Evolutionary conservation across 30 jellyfish, hydroid and myxozoan genomes (phyloP), one percentile per base, ranked within the genome.

Genomic region (Phacellophora camtschatica): DNA sequence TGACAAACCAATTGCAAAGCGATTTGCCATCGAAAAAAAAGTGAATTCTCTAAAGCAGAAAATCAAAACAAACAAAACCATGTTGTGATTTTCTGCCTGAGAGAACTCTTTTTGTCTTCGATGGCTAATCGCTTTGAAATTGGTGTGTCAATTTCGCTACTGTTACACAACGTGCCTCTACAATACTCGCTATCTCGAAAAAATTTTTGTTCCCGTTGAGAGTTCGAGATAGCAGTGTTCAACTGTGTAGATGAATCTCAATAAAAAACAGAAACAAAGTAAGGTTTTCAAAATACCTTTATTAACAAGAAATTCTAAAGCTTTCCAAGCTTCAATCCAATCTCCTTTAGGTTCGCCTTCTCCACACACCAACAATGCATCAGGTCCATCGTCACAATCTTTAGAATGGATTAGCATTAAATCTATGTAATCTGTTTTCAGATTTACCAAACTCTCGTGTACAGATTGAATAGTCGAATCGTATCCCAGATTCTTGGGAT

Each of bases 321-420:
- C 96, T 41, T 55, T 68, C 96, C 96, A 87, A 9, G 96, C 46
- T 32, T 87, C 96, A 1, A 24, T 42, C 96, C 96, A 87, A 23
- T 68, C 76, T 75, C 89, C 96, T 35, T 77, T 59, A 16, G 88
- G 88, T 30, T 72, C 83, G 6, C 89, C 96, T 31, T 59, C 78
- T 11, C 82, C 92, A 69, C 96, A 87, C 22, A 45, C 90, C 78
- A 87, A 58, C 63, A 54, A 56, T 20, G 90, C 87, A 53, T 50
- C 84, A 0, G 83, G 83, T 5, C 88, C 92, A 20, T 76, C 88
- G 33, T 76, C 96, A 51, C 96, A 87, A 27, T 76, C 96, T 35
- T 87, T 87, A 12, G 92, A 45, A 77, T 87, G 91, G 33, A 87
- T 76, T 56, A 87, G 46, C 92, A 77, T 77, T 75, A 87, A 50